Evolutionary conservation across 2,113 vertebrate species (phyloP), one percentile per base, ranked within the genome.

Genomic region (Rhinoptilus africanus): DNA sequence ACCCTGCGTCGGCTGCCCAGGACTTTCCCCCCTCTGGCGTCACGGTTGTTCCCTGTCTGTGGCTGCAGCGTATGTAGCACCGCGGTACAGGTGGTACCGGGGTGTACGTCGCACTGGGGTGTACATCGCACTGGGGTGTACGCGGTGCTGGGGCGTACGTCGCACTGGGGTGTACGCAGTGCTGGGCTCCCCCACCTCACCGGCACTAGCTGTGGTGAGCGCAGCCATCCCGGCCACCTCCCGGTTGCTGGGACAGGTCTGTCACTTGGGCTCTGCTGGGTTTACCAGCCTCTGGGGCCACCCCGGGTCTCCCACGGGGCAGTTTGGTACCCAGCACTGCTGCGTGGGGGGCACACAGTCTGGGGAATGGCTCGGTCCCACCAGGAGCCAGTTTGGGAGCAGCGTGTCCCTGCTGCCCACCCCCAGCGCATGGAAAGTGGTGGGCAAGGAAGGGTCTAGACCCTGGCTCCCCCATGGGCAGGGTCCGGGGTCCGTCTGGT

Each of bases 21-120:
- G 95, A 97, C 97, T 97, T 97, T 94, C 82, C 66, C 85, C 73
- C 3, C 37, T 71, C 72, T 92, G 96, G 92, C 89, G 91, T 96
- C 96, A 96, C 8, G 7, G 73, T 12, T 93, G 95, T 92, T 94
- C 91, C 93, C 84, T 87, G 89, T 37, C 90, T 32, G 68, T 8
- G 23, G 73, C 82, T 32, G 43, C 20, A 1, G 67, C 6, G 59
- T 79, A 24, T 4, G 8, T 8, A 56, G 87, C 54, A 5, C 41
- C 1, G 8, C 28, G 34, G 9, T 20, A 3, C 4, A 10, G 60
- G 69, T 1, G 23, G 63, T 68, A 68, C 73, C 67, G 35, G 63
- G 41, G n/a, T 34, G 27, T 28, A 10, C 28, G 0, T 2, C 3
- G 39, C 75, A 41, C 39, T 3, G 0, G 27, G 45, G 23, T 45